Evolutionary conservation across 2,113 vertebrate genomes (phyloP).

Genomic region (Narcine bancroftii): DNA sequence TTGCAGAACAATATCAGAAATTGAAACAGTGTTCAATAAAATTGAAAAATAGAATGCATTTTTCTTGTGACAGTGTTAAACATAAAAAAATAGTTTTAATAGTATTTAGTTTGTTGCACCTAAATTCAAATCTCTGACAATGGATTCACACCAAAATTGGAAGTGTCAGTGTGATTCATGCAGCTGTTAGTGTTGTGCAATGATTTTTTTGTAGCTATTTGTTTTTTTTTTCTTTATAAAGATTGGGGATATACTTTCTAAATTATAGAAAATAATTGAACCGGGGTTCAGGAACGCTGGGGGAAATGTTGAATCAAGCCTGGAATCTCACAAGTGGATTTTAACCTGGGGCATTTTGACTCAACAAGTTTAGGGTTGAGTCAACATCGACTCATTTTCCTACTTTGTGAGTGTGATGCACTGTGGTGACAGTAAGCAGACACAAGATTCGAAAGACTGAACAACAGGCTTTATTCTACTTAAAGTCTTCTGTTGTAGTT

Average conservation of each 20-base stretch:
- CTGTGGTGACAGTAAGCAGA: no score
- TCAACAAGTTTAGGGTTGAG: no score
- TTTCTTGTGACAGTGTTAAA: background rate
- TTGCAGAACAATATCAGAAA: background rate
- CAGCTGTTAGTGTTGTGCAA: background rate
- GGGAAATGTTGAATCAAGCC: no score
- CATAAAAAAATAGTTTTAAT: slow-evolving; percentile 22
- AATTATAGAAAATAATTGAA: background rate
- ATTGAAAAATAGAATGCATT: slow-evolving; percentile 7
- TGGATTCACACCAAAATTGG: background rate
- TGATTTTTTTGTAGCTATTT: background rate
- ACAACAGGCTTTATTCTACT: no score
- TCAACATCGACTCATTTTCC: no score
- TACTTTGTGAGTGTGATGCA: no score
- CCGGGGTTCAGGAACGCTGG: background rate
- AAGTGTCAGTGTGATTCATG: slow-evolving; percentile 8
- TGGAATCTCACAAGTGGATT: no score
- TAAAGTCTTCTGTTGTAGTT: no score
- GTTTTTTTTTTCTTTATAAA: background rate
- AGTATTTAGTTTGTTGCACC: slow-evolving; percentile 4
- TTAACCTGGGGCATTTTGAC: no score
- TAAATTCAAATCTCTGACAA: slow-evolving; percentile 29
- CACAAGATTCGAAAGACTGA: no score
- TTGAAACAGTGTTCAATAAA: slow-evolving; percentile 3
- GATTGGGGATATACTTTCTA: background rate